A percentile compares a stretch with the other conserved stretches of the same genome.
These are phyloP conservation scores for Enteromius mattozi DNA, from an alignment of 2,797 vertebrate genomes.

Conservation along the genomic window DNA sequence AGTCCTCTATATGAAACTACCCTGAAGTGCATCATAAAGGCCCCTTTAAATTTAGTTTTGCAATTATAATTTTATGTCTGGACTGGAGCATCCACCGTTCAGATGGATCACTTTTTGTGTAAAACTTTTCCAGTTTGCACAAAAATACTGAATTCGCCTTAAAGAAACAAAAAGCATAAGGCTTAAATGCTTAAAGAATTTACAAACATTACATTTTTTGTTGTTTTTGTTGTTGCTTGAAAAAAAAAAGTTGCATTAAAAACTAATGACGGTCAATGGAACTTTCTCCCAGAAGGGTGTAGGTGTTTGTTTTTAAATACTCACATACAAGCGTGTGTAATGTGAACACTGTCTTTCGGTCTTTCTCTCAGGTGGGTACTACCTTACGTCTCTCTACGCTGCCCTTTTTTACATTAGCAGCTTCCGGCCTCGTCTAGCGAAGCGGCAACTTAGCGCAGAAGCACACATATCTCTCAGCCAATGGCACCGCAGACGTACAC, in stretches of 20 bases:
- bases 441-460: slow-evolving; percentile 83
- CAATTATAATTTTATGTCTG: neutral
- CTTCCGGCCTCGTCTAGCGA: slow-evolving; percentile 76
- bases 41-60: neutral
- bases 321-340: neutral
- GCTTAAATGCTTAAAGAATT: neutral
- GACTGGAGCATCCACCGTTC: neutral
- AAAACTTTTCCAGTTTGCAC: neutral
- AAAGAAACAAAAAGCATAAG: neutral
- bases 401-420: slow-evolving; percentile 88
- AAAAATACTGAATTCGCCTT: neutral
- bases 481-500: slow-evolving; percentile 87
- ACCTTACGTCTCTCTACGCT: slow-evolving; percentile 89
- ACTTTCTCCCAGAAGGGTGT: neutral
- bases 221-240: neutral
- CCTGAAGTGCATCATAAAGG: neutral
- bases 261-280: neutral
- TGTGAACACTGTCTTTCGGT: neutral
- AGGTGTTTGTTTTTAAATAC: neutral
- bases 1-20: neutral
- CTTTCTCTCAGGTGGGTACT: slow-evolving; percentile 84
- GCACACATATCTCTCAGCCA: slow-evolving; percentile 85
- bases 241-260: neutral
- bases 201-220: neutral
- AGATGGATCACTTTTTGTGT: neutral